Percentiles rank a stretch among this genome's conserved stretches.
These are phyloP conservation scores for Temnothorax unifasciatus DNA, from an alignment of 2,888 invertebrate species.

Conservation along the genomic window DNA sequence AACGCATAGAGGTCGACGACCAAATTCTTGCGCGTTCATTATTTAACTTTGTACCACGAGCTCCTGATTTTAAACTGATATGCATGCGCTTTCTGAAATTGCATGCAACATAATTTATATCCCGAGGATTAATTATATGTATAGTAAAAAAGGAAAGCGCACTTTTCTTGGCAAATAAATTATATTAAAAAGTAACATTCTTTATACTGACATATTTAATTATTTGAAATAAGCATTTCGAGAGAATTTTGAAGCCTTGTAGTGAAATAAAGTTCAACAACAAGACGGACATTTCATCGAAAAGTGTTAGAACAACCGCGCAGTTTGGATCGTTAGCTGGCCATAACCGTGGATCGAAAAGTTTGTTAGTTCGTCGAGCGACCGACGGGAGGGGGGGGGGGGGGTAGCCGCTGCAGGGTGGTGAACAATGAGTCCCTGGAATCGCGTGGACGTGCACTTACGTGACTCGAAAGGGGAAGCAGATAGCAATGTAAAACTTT, in stretches of 20 bases:
- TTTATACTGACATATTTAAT: no score
- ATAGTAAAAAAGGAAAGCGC: neutral
- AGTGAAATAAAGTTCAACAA: neutral
- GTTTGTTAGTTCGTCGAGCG: constrained; percentile 12
- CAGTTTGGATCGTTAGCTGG: constrained; percentile 30
- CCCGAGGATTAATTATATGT: neutral
- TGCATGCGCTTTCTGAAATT: constrained; percentile 20
- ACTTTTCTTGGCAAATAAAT: neutral
- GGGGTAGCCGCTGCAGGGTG: neutral
- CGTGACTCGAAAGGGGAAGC: constrained; percentile 51
- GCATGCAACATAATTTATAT: neutral
- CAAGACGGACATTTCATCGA: neutral
- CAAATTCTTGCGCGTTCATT: constrained; percentile 55
- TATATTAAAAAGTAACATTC: neutral
- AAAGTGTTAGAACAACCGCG: neutral
- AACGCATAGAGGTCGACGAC: constrained; percentile 73
- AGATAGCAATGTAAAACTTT: constrained; percentile 42
- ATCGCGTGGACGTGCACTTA: constrained; percentile 56
- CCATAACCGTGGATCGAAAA: constrained; percentile 36
- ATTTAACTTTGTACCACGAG: constrained; percentile 46
- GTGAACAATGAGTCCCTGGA: constrained; percentile 30
- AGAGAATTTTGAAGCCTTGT: neutral
- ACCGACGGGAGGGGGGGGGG: neutral
- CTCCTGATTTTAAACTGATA: constrained; percentile 40
- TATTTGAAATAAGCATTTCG: neutral